A percentile compares a stretch with the other conserved stretches of the same genome.
These are phyloP conservation scores for Pachyrhynchus sulphureomaculatus DNA, from an alignment of 1,140 invertebrate species.

Conservation along the genomic window DNA sequence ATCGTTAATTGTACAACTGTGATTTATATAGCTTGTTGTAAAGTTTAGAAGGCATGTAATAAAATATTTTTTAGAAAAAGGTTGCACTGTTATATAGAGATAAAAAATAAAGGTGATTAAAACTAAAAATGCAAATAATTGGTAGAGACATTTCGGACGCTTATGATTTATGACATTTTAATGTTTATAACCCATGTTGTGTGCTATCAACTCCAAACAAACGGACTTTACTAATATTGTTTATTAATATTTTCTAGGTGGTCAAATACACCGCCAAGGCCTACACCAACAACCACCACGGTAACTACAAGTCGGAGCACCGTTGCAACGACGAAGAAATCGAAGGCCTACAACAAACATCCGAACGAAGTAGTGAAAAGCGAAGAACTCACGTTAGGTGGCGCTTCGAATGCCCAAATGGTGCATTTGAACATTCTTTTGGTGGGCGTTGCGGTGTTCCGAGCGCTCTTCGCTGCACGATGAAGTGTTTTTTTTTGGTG, in stretches of 20 bases:
- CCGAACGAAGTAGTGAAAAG: slow-evolving; percentile 91
- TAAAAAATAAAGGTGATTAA: too few species aligned
- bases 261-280: slow-evolving; percentile 47
- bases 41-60: too few species aligned
- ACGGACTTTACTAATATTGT: too few species aligned
- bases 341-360: slow-evolving; percentile 72
- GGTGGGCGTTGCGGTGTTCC: slow-evolving; percentile 41
- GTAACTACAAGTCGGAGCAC: slow-evolving; percentile 38
- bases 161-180: too few species aligned
- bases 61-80: too few species aligned
- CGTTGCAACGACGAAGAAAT: slow-evolving; percentile 50
- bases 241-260: slow-evolving; percentile 31
- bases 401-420: slow-evolving; percentile 27
- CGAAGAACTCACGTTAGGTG: slow-evolving; percentile 72
- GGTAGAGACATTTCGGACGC: too few species aligned
- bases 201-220: too few species aligned
- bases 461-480: slow-evolving; percentile 10
- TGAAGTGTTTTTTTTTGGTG: slow-evolving; percentile 15
- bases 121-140: too few species aligned
- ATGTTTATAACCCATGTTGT: too few species aligned
- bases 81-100: too few species aligned
- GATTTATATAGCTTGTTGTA: too few species aligned
- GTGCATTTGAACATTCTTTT: slow-evolving; percentile 35
- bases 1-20: too few species aligned
- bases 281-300: slow-evolving; percentile 48